Evolutionary conservation across 1,140 invertebrate species (phyloP).

Genomic region (Drosophila elegans): DNA sequence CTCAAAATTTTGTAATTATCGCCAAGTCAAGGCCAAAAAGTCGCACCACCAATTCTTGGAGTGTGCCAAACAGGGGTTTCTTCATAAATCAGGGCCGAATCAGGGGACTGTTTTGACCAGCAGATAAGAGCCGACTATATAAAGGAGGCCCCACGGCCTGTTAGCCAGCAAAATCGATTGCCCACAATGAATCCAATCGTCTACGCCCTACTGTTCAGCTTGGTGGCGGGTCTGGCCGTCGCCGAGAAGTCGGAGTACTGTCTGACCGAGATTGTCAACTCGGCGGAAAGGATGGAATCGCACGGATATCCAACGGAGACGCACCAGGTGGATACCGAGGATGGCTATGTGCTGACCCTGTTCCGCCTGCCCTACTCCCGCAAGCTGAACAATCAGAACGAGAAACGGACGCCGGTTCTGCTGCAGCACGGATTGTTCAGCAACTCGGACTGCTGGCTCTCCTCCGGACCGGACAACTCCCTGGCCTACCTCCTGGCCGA

Average conservation of each 20-base stretch:
- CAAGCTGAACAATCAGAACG: slow-evolving; percentile 52
- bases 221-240: slow-evolving; percentile 33
- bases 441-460: slow-evolving; percentile 70
- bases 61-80: slow-evolving; percentile 13
- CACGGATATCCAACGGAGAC: slow-evolving; percentile 69
- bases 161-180: slow-evolving; percentile 25
- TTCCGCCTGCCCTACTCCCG: slow-evolving; percentile 73
- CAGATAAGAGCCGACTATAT: slow-evolving; percentile 46
- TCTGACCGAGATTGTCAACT: slow-evolving; percentile 43
- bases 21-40: background rate
- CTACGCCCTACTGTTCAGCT: slow-evolving; percentile 20
- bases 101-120: slow-evolving; percentile 4
- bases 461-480: slow-evolving; percentile 62
- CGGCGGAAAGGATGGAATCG: slow-evolving; percentile 58
- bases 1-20: background rate
- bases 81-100: slow-evolving; percentile 30
- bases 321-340: slow-evolving; percentile 56
- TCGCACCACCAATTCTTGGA: background rate
- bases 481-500: slow-evolving; percentile 88
- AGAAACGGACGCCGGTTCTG: slow-evolving; percentile 47
- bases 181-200: slow-evolving; percentile 44
- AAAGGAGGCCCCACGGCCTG: slow-evolving; percentile 13
- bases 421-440: slow-evolving; percentile 75
- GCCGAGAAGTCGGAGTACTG: slow-evolving; percentile 36
- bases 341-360: slow-evolving; percentile 66